phyloP scores from a whole-genome alignment of 2,797 vertebrate species.

The Crax fasciolata region DNA sequence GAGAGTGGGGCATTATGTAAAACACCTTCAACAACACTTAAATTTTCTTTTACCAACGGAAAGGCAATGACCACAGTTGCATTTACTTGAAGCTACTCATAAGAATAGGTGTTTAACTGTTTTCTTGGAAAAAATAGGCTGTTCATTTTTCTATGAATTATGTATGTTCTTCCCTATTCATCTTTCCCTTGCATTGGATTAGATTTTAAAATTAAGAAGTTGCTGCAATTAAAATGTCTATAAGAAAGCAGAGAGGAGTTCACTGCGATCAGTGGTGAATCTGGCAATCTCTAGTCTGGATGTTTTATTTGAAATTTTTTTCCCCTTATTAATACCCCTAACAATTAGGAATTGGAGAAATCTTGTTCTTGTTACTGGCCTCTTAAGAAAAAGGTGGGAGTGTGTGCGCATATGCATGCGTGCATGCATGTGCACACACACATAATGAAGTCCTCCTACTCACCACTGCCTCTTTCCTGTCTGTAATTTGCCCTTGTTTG shows the following conservation, averaged over 20 bases:
- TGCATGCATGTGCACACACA: background rate
- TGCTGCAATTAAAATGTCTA: background rate
- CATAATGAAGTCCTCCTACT: background rate
- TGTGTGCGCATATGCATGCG: background rate
- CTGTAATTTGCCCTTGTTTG: conserved; percentile 48
- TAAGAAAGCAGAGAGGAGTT: background rate
- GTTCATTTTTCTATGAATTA: background rate
- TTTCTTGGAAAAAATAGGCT: background rate
- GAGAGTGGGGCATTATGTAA: background rate
- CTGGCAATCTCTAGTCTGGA: background rate
- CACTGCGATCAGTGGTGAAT: background rate
- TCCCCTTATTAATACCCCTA: background rate
- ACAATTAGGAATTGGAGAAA: background rate
- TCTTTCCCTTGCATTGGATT: accelerated
- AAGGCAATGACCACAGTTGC: background rate
- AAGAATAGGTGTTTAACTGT: background rate
- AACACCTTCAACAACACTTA: background rate
- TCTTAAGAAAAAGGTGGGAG: background rate
- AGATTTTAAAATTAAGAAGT: background rate
- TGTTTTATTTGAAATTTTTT: background rate
- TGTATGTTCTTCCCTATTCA: background rate
- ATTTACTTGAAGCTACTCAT: background rate
- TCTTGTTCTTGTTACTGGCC: background rate
- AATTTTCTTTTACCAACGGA: background rate
- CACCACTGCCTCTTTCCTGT: background rate